Conservation (phyloP, 2,797 vertebrate genomes). For the Falco rusticolus region DNA sequence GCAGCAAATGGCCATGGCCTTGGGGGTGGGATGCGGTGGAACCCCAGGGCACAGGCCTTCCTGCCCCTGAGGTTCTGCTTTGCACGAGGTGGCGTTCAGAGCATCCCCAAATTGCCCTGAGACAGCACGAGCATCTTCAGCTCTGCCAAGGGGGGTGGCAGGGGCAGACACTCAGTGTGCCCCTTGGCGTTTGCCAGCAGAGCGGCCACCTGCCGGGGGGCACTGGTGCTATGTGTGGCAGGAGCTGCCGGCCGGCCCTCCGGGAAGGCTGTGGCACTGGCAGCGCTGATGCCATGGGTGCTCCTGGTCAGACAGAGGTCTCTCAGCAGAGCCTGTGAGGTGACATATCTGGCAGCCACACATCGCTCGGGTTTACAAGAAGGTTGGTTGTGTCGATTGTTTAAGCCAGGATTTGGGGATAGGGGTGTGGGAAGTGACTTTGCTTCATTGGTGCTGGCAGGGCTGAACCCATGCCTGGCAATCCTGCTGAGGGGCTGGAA, state of each 20-base stretch:
- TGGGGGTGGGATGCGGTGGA: background rate
- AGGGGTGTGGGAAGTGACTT: background rate
- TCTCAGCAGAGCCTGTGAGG: background rate
- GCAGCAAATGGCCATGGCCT: background rate
- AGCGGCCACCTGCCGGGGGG: background rate
- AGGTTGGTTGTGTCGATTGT: background rate
- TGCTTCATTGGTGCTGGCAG: background rate
- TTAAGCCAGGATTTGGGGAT: background rate
- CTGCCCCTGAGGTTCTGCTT: background rate
- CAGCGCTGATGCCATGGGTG: background rate
- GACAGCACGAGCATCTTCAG: background rate
- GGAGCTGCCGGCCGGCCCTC: background rate
- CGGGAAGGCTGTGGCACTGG: background rate
- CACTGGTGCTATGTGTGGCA: background rate
- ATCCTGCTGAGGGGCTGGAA: background rate
- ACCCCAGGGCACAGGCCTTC: background rate
- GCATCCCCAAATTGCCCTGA: background rate
- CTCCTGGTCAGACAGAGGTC: background rate
- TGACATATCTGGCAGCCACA: background rate
- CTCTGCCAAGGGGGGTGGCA: background rate
- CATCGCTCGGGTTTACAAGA: background rate
- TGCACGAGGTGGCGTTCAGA: too few relatives aligned
- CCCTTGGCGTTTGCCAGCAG: background rate
- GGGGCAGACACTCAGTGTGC: background rate
- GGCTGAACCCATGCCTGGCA: background rate